phyloP scores from a whole-genome alignment of 2,888 invertebrate genomes.

The Cataglyphis albicans region DNA sequence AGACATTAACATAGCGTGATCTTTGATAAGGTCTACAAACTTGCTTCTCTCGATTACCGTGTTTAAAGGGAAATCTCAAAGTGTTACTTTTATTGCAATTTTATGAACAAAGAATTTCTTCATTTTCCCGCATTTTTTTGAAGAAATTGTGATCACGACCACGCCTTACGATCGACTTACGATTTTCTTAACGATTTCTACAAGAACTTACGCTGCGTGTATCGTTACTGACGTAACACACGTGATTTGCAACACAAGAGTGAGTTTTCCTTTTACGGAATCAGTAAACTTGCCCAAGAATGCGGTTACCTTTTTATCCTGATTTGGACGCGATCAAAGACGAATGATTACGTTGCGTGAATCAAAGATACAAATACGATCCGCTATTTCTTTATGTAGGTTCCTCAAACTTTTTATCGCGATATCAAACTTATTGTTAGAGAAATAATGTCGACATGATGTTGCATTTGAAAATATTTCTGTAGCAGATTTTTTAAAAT shows the following conservation, averaged over 20 bases:
- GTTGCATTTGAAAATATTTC: not conserved
- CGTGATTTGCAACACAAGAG: slow-evolving; percentile 20
- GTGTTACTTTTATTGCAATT: not conserved
- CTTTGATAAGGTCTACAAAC: not conserved
- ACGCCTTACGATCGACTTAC: not conserved
- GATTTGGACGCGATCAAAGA: not conserved
- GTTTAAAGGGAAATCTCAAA: not conserved
- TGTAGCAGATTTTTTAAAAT: not conserved
- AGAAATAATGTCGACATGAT: not conserved
- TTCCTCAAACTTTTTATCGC: not conserved
- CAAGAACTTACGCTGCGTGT: not conserved
- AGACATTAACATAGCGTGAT: not conserved
- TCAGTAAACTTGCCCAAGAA: not conserved
- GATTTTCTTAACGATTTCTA: slow-evolving; percentile 4
- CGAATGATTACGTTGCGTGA: not conserved
- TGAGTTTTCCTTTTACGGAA: not conserved
- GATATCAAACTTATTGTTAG: not conserved
- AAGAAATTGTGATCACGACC: slow-evolving; percentile 1
- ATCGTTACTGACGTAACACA: slow-evolving; percentile 24
- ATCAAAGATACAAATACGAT: not conserved
- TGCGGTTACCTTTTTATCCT: slow-evolving; percentile 5
- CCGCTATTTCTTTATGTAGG: not conserved
- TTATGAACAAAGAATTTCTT: not conserved
- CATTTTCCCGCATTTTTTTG: not conserved
- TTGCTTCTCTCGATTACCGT: not conserved